phyloP scores from a whole-genome alignment of 1,140 invertebrate species.

The Reticulitermes speratus region DNA sequence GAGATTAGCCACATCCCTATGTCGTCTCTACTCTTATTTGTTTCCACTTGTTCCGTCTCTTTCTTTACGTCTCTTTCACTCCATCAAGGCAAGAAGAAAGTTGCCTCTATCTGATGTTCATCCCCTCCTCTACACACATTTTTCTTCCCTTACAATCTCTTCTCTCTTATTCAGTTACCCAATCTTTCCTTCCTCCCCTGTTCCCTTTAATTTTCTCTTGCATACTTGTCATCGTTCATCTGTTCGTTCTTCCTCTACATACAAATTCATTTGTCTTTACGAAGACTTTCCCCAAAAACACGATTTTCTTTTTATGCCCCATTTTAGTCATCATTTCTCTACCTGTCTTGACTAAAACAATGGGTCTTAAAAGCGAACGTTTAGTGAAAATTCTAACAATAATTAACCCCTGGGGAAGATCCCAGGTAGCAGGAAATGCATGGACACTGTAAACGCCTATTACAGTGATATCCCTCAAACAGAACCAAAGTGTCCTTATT shows the following conservation, averaged over 20 bases:
- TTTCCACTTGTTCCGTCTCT: not conserved
- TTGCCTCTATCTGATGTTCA: not conserved
- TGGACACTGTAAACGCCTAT: not conserved
- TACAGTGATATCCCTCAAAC: not conserved
- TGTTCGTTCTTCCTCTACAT: not conserved
- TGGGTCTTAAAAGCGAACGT: not conserved
- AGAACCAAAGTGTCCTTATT: not conserved
- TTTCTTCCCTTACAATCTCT: no score
- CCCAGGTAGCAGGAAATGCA: not conserved
- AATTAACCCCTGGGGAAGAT: not conserved
- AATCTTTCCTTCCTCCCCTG: not conserved
- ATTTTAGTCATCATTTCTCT: not conserved
- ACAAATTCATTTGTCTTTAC: not conserved
- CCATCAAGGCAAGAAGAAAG: not conserved
- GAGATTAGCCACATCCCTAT: not conserved
- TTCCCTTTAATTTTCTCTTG: not conserved
- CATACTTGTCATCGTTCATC: slow-evolving; percentile 2
- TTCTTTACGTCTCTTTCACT: not conserved
- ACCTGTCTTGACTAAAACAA: not conserved
- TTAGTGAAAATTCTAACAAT: not conserved
- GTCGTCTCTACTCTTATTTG: not conserved
- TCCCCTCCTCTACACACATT: not conserved
- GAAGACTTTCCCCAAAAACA: not conserved
- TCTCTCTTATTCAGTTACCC: not conserved
- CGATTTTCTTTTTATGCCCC: not conserved